These are phyloP conservation scores for Emydocephalus ijimae DNA, from an alignment of 2,113 vertebrate genomes.

Conservation along the genomic window DNA sequence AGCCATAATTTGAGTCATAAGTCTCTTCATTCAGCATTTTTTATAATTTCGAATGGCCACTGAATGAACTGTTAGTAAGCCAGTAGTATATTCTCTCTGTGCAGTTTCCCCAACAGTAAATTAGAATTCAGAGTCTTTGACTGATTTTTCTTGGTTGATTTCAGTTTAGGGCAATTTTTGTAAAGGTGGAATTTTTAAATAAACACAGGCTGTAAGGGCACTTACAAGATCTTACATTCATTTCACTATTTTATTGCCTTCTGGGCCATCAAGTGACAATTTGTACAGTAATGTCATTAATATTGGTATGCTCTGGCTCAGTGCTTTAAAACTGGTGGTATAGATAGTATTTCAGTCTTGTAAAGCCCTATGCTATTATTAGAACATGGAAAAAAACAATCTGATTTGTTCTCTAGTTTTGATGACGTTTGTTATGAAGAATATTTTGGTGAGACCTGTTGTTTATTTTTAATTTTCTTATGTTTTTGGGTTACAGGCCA, in stretches of 20 bases:
- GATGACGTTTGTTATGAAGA: slow-evolving; percentile 58
- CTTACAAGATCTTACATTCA: neutral
- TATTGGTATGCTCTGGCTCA: slow-evolving; percentile 57
- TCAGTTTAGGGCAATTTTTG: neutral
- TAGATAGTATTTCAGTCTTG: slow-evolving; percentile 69
- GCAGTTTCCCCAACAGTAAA: neutral
- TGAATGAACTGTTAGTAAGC: neutral
- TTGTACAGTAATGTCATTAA: slow-evolving; percentile 52
- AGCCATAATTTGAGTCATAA: neutral
- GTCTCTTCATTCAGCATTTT: neutral
- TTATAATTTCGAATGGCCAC: neutral
- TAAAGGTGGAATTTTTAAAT: slow-evolving; percentile 9
- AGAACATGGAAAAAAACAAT: slow-evolving; percentile 62
- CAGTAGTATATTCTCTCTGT: neutral
- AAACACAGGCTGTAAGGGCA: neutral
- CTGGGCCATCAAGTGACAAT: slow-evolving; percentile 16
- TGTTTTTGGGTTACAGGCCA: slow-evolving; percentile 73
- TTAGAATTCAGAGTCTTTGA: neutral
- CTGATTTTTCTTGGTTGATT: neutral
- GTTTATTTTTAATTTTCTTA: slow-evolving; percentile 44
- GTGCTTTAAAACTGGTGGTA: slow-evolving; percentile 69
- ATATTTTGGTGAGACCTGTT: slow-evolving; percentile 41
- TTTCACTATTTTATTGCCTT: slow-evolving; percentile 25
- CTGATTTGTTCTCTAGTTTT: slow-evolving; percentile 49
- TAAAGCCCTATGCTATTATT: slow-evolving; percentile 79